Conservation (phyloP, 2,888 invertebrate species). For the Thera britannica region DNA sequence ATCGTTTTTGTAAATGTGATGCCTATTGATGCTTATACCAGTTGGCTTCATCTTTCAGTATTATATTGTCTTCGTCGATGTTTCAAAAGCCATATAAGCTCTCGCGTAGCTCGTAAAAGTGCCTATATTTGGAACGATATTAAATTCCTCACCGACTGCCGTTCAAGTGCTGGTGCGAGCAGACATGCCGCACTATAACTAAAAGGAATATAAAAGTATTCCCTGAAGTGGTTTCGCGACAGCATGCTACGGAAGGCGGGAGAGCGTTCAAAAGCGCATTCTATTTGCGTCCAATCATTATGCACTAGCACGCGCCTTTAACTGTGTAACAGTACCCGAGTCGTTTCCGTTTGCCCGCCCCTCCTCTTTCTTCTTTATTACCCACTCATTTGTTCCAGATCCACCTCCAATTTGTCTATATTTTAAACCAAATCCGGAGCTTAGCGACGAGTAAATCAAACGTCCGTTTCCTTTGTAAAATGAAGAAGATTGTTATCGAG, state of each 20-base stretch:
- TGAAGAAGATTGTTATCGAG: conserved; percentile 38
- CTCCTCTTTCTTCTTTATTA: conserved; percentile 64
- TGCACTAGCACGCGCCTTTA: conserved; percentile 77
- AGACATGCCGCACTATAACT: conserved; percentile 50
- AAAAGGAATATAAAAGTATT: conserved; percentile 67
- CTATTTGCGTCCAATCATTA: conserved; percentile 80
- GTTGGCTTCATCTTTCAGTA: conserved; percentile 5
- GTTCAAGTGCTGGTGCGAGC: conserved; percentile 48
- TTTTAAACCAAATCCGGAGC: conserved; percentile 45
- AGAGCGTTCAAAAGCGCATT: conserved; percentile 64
- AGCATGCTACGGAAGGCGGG: conserved; percentile 66
- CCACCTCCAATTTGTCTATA: conserved; percentile 56
- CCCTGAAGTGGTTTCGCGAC: conserved; percentile 75
- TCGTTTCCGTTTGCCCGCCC: conserved; percentile 74
- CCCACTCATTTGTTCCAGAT: conserved; percentile 64
- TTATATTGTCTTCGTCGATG: conserved; percentile 35
- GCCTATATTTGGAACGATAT: conserved; percentile 44
- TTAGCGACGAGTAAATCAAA: conserved; percentile 50
- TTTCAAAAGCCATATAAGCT: conserved; percentile 36
- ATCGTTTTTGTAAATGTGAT: conserved; percentile 15
- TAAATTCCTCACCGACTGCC: conserved; percentile 45
- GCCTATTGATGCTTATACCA: conserved; percentile 15
- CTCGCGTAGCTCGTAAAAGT: conserved; percentile 40
- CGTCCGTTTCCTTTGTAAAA: conserved; percentile 36
- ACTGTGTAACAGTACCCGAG: conserved; percentile 78